Base-by-base conservation (phyloP, 2,888 invertebrate genomes). In the Apodemia arnacis region DNA sequence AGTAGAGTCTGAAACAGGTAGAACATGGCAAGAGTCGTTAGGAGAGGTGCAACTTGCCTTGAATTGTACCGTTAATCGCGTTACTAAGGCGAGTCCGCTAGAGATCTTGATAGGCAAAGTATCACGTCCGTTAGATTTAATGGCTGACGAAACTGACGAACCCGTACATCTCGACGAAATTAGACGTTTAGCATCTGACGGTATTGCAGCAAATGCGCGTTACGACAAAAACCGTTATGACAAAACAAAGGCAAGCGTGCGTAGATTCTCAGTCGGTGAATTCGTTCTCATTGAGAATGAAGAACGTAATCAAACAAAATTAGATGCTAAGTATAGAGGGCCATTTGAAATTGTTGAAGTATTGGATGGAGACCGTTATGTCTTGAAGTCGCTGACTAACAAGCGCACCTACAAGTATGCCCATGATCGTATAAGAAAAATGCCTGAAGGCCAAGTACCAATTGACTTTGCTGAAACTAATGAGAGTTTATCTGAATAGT, bases 251-350 rank as follows among this genome's bases (percentile, higher is more conserved):
- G 38, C 80, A 7, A 73, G 49, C 21, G 34, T 73, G 8, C 34
- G 11, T 38, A 38, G 15, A 24, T 80, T 73, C 34, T 80, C 73
- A 11, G 41, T 80, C 1, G 80, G 80, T 11, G 63, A 80, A 15
- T 74, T 59, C 24, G 54, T 72, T 73, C 31, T 74, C 18, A 38
- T 59, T 27, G 59, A 73, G 78, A 85, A 82, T 59, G 79, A 85
- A 24, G 79, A 85, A 34, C 63, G 85, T 24, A 79, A 82, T 69
- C 79, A 85, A 59, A 82, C 75, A 15, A 82, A 85, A 66, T 34
- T 85, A 54, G 85, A 82, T 54, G 10, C 59, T 0, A 85, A 85
- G 38, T 85, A 27, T 69, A 82, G 34, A 75, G 81, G 79, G 8
- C 75, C 79, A 6, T 85, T 85, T 54, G 44, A 85, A 69, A 38